These are phyloP conservation scores for Agrochola litura DNA, from an alignment of 2,888 invertebrate species.

Conservation along the genomic window DNA sequence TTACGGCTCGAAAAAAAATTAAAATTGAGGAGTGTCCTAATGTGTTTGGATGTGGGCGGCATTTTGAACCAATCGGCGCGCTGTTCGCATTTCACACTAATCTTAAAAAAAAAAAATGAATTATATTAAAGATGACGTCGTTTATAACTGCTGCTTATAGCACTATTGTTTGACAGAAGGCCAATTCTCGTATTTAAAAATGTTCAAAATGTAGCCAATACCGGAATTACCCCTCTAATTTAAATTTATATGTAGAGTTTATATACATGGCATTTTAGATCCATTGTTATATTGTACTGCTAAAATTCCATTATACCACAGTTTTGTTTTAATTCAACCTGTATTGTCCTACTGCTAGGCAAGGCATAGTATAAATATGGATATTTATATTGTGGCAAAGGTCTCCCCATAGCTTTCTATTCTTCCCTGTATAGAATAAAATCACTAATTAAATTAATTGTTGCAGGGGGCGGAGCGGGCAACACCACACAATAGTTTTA, in stretches of 20 bases:
- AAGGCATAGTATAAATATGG: no score
- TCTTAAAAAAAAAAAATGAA: background rate
- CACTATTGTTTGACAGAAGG: background rate
- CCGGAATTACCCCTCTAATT: no score
- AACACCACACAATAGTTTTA: slow-evolving; percentile 69
- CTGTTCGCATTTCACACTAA: background rate
- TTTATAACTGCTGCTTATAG: background rate
- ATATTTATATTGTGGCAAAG: no score
- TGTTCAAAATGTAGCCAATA: no score
- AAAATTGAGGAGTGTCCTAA: background rate
- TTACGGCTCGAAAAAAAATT: background rate
- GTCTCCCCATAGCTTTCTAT: no score
- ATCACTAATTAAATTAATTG: slow-evolving; percentile 52
- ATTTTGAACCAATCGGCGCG: background rate
- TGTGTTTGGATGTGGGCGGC: background rate
- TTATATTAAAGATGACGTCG: background rate
- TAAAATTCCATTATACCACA: background rate
- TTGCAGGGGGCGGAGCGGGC: slow-evolving; percentile 77
- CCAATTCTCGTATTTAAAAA: no score
- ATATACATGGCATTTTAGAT: no score
- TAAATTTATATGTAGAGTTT: no score
- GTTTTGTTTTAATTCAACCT: background rate
- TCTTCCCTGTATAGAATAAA: background rate
- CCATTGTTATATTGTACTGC: background rate
- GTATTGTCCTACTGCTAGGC: background rate